These are phyloP conservation scores for Eustalomyia histrio DNA, from an alignment of 2,888 invertebrate species.

Conservation along the genomic window DNA sequence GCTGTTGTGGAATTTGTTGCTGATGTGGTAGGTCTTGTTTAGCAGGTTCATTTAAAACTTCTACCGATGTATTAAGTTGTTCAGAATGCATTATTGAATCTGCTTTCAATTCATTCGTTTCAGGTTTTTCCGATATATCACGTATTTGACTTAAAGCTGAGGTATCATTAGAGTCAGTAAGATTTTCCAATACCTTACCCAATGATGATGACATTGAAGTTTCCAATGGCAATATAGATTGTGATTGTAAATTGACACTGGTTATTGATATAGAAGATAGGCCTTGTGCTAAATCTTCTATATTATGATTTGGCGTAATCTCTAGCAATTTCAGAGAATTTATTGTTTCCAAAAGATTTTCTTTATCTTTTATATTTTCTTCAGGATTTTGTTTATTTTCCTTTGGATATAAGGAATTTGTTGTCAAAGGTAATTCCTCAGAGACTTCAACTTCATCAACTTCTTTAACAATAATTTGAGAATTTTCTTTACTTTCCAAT, in stretches of 20 bases:
- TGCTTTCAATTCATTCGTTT: slow-evolving; percentile 11
- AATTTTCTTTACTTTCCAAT: slow-evolving; percentile 32
- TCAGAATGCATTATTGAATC: slow-evolving; percentile 24
- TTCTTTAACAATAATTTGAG: slow-evolving; percentile 5
- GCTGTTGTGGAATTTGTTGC: neutral
- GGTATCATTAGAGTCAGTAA: slow-evolving; percentile 71
- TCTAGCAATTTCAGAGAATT: slow-evolving; percentile 14
- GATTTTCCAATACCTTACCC: slow-evolving; percentile 72
- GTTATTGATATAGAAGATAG: slow-evolving; percentile 78
- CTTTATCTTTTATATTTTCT: neutral
- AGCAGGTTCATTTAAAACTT: slow-evolving; percentile 46
- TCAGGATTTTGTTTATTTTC: slow-evolving; percentile 1
- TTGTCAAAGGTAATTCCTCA: slow-evolving; percentile 16
- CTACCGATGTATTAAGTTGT: slow-evolving; percentile 41
- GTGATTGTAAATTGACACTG: slow-evolving; percentile 69
- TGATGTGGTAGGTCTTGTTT: slow-evolving; percentile 24
- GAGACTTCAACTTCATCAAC: slow-evolving; percentile 5
- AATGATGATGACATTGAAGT: slow-evolving; percentile 71
- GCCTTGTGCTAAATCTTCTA: slow-evolving; percentile 76
- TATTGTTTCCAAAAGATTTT: neutral
- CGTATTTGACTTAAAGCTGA: slow-evolving; percentile 66
- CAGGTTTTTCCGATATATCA: slow-evolving; percentile 42
- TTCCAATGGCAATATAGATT: slow-evolving; percentile 71
- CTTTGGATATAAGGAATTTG: neutral
- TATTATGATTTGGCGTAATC: slow-evolving; percentile 36